These are phyloP conservation scores for Mesoclemmys tuberculata DNA, from an alignment of 2,113 vertebrate genomes.

Conservation along the genomic window DNA sequence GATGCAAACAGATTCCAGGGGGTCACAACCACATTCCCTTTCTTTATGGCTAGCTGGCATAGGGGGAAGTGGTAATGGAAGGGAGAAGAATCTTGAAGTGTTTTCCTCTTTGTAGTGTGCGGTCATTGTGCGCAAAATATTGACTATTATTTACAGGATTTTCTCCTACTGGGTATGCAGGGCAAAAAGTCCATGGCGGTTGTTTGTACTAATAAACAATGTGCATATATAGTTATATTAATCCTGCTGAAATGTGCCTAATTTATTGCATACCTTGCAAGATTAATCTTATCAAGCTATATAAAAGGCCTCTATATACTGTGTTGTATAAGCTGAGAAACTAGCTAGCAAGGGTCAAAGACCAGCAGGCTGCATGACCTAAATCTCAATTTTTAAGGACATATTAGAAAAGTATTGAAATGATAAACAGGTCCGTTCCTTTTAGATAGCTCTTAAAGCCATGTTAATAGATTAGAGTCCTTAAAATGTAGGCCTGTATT, in stretches of 20 bases:
- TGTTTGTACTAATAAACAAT: neutral
- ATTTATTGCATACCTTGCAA: slow-evolving; percentile 37
- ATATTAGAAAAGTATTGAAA: too few species aligned
- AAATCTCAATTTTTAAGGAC: too few species aligned
- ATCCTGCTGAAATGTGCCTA: slow-evolving; percentile 14
- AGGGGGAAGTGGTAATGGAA: too few species aligned
- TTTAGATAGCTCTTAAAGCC: too few species aligned
- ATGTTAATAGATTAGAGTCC: too few species aligned
- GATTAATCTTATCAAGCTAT: neutral
- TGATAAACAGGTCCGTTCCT: too few species aligned
- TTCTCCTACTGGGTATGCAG: neutral
- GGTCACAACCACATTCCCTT: neutral
- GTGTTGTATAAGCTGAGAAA: slow-evolving; percentile 70
- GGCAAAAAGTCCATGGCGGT: neutral
- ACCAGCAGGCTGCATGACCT: too few species aligned
- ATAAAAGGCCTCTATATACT: slow-evolving; percentile 55
- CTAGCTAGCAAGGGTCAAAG: neutral
- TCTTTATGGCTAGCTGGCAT: neutral
- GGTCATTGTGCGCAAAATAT: neutral
- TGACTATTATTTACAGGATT: neutral
- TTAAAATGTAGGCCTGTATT: too few species aligned
- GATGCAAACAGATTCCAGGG: neutral
- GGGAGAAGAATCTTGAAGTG: neutral
- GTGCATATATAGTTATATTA: neutral
- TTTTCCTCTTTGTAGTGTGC: neutral